Conservation (phyloP, 2,888 invertebrate genomes). For the Encarsia formosa region DNA sequence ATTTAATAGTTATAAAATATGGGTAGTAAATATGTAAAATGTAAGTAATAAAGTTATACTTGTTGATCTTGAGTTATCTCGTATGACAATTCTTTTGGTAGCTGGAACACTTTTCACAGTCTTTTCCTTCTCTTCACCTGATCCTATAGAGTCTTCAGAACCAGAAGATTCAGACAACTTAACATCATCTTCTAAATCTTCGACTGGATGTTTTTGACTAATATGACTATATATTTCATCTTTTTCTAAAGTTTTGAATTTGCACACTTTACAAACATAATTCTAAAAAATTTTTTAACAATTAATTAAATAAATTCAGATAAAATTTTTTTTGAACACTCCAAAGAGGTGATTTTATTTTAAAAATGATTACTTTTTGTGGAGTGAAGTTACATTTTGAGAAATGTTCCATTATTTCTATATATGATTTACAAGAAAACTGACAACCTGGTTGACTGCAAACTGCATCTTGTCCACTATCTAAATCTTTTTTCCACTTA, state of each 20-base stretch:
- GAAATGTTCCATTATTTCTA: constrained; percentile 43
- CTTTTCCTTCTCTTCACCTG: too few relatives aligned
- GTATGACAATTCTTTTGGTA: too few relatives aligned
- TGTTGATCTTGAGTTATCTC: too few relatives aligned
- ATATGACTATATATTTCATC: constrained; percentile 39
- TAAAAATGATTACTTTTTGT: constrained; percentile 28
- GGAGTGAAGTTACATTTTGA: constrained; percentile 38
- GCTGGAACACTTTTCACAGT: too few relatives aligned
- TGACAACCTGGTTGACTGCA: constrained; percentile 44
- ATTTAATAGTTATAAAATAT: background rate
- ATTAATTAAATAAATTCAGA: background rate
- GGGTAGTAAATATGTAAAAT: background rate
- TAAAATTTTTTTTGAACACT: background rate
- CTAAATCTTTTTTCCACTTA: constrained; percentile 39
- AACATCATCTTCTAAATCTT: constrained; percentile 25
- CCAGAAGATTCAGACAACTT: too few relatives aligned
- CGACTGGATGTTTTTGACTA: constrained; percentile 33
- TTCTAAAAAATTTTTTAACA: constrained; percentile 28
- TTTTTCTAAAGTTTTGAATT: constrained; percentile 33
- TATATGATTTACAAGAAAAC: constrained; percentile 32
- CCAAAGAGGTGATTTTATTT: background rate
- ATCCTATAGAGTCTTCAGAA: too few relatives aligned
- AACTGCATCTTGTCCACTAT: constrained; percentile 26
- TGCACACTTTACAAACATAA: constrained; percentile 44
- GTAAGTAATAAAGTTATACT: constrained; percentile 5